These are phyloP conservation scores for Cephonodes hylas DNA, from an alignment of 2,888 invertebrate genomes.

Conservation along the genomic window DNA sequence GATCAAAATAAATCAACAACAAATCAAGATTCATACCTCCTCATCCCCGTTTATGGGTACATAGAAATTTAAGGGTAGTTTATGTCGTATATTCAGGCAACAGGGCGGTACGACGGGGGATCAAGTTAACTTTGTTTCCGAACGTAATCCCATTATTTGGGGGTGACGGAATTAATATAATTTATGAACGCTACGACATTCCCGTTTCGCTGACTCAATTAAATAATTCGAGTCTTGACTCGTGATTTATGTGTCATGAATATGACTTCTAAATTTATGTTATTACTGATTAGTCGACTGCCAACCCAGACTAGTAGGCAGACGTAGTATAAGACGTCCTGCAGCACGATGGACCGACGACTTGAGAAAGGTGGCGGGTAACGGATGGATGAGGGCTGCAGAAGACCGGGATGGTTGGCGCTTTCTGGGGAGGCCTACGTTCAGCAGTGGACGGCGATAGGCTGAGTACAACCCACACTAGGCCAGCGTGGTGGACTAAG, in stretches of 20 bases:
- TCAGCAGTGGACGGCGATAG: too few species aligned
- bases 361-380: too few species aligned
- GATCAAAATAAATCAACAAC: background rate
- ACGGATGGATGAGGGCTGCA: too few species aligned
- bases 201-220: background rate
- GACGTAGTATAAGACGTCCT: too few species aligned
- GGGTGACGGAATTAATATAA: background rate
- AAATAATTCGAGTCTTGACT: background rate
- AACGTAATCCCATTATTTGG: background rate
- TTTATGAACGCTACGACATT: background rate
- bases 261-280: background rate
- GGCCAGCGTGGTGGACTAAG: too few species aligned
- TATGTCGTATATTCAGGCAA: background rate
- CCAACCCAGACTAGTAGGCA: too few species aligned
- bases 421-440: too few species aligned
- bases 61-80: background rate
- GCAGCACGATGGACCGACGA: too few species aligned
- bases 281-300: background rate
- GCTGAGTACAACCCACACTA: too few species aligned
- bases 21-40: background rate
- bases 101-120: background rate
- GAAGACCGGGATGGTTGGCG: too few species aligned
- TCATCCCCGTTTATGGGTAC: background rate
- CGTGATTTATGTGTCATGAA: background rate
- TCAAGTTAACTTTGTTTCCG: slow-evolving; percentile 3